Evolutionary conservation across 1,140 invertebrate species (phyloP).

Genomic region (Coelopa frigida): DNA sequence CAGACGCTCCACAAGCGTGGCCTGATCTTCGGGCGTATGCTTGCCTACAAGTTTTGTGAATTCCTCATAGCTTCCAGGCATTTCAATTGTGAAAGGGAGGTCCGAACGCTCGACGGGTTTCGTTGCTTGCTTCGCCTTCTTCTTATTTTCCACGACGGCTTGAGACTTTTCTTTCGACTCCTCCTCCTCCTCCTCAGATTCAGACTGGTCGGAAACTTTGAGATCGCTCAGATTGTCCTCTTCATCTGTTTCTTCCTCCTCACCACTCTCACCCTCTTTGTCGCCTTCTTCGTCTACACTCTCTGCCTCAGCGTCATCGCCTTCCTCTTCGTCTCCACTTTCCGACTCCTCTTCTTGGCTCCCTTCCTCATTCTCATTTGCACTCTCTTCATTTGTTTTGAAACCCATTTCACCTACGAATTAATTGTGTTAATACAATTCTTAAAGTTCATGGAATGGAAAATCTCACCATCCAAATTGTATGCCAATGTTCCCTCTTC

Average conservation of each 20-base stretch:
- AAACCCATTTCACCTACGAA: constrained; percentile 10
- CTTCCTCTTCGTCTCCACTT: constrained; percentile 37
- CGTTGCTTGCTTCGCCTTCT: constrained; percentile 2
- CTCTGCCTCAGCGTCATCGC: constrained; percentile 27
- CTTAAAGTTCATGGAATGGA: background rate
- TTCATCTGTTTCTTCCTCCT: constrained; percentile 30
- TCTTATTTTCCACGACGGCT: constrained; percentile 19
- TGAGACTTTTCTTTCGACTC: constrained; percentile 17
- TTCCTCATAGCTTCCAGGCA: constrained; percentile 59
- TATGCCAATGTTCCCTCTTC: constrained; percentile 47
- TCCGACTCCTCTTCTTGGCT: constrained; percentile 13
- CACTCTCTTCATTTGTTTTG: constrained; percentile 12
- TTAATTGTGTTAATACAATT: background rate
- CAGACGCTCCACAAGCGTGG: constrained; percentile 68
- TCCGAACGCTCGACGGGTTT: constrained; percentile 46
- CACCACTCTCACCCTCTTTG: constrained; percentile 32
- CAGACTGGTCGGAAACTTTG: constrained; percentile 41
- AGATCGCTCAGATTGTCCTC: constrained; percentile 48
- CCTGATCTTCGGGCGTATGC: constrained; percentile 56
- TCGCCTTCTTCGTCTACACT: constrained; percentile 24
- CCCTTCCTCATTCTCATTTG: constrained; percentile 19
- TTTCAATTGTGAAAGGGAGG: constrained; percentile 62
- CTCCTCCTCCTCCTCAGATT: constrained; percentile 21
- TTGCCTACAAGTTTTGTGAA: constrained; percentile 57
- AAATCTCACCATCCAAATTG: constrained; percentile 46